Evolutionary conservation across 2,797 vertebrate genomes (phyloP).

Genomic region (Discoglossus pictus): DNA sequence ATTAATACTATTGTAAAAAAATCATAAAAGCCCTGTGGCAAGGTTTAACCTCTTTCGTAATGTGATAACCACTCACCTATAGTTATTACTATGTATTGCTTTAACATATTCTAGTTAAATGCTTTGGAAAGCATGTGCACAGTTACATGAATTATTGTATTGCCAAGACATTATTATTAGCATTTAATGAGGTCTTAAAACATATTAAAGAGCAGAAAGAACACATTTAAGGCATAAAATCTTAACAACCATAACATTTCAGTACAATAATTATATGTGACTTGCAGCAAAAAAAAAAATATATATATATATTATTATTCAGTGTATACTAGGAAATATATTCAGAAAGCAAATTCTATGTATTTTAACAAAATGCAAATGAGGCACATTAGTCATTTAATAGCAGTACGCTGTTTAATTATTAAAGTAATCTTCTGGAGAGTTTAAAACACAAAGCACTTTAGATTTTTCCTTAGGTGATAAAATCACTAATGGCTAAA

Average conservation of each 20-base stretch:
- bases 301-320: constrained; percentile 4
- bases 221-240: neutral
- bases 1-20: constrained; percentile 25
- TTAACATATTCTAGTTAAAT: too few relatives aligned
- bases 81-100: too few relatives aligned
- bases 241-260: neutral
- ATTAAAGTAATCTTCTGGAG: constrained; percentile 17
- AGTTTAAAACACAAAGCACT: constrained; percentile 8
- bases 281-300: constrained; percentile 13
- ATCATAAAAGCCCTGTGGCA: constrained; percentile 16
- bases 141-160: neutral
- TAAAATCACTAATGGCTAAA: constrained; percentile 19
- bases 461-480: constrained; percentile 23
- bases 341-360: too few relatives aligned
- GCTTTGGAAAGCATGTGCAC: too few relatives aligned
- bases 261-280: constrained; percentile 6
- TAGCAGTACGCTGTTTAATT: constrained; percentile 29
- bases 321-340: constrained; percentile 2
- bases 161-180: neutral
- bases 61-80: constrained; percentile 11
- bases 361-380: neutral
- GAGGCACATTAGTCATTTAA: neutral
- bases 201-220: neutral
- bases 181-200: neutral
- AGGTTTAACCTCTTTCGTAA: constrained; percentile 29